phyloP scores from a whole-genome alignment of 2,797 vertebrate species.

The Pseudochirops corinnae region DNA sequence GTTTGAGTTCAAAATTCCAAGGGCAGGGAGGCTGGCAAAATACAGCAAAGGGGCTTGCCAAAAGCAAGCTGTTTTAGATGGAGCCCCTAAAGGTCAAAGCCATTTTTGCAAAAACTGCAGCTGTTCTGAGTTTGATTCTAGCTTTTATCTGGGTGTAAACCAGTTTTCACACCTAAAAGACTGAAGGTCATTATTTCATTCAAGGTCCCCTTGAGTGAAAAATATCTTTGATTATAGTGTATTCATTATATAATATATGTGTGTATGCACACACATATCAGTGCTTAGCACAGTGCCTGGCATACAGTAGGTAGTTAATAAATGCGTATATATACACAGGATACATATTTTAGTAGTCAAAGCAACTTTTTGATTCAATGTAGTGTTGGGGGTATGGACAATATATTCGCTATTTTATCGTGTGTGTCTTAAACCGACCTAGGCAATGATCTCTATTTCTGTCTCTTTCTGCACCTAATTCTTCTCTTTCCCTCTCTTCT shows the following conservation, averaged over 20 bases:
- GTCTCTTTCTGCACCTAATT: not conserved
- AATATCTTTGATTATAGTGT: slow-evolving; percentile 54
- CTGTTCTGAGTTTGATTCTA: slow-evolving; percentile 39
- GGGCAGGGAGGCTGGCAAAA: slow-evolving; percentile 51
- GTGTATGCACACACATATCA: not conserved
- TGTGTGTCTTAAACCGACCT: not conserved
- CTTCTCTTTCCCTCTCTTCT: not conserved
- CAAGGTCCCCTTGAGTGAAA: slow-evolving; percentile 1
- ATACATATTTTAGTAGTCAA: not conserved
- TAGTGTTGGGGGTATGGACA: not conserved
- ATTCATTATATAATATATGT: not conserved
- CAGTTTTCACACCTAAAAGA: slow-evolving; percentile 41
- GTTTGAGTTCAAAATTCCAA: slow-evolving; percentile 42
- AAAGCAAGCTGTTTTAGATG: slow-evolving; percentile 53
- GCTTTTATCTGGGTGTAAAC: slow-evolving; percentile 9
- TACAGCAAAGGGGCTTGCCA: slow-evolving; percentile 41
- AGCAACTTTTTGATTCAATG: not conserved
- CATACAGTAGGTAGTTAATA: not conserved
- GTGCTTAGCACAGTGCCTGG: not conserved
- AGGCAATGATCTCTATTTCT: not conserved
- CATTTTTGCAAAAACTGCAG: slow-evolving; percentile 50
- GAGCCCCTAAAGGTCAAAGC: not conserved
- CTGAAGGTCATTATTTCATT: not conserved
- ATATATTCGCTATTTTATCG: not conserved
- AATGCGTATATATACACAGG: not conserved